Evolutionary conservation across 2,888 invertebrate species (phyloP).

Genomic region (Caenorhabditis wallacei): DNA sequence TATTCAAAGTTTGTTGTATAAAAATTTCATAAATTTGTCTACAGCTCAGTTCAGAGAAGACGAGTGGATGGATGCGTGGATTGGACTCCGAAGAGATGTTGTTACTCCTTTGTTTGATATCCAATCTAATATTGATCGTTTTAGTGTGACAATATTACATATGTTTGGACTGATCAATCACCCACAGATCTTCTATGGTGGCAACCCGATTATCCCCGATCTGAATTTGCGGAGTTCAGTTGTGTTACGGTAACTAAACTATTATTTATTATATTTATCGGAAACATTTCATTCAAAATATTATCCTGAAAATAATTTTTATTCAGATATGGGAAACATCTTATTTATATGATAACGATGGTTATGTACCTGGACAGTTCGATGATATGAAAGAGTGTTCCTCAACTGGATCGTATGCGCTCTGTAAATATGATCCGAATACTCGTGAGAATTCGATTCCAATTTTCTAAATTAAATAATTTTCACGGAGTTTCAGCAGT

Average conservation of each 20-base stretch:
- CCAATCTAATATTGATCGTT: not conserved
- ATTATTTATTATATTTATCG: slow-evolving; percentile 18
- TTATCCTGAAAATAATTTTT: slow-evolving; percentile 53
- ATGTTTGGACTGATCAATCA: slow-evolving; percentile 54
- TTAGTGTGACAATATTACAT: slow-evolving; percentile 50
- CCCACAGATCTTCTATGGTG: slow-evolving; percentile 51
- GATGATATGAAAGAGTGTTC: slow-evolving; percentile 62
- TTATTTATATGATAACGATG: slow-evolving; percentile 9
- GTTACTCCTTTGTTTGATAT: too few species aligned
- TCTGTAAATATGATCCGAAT: slow-evolving; percentile 48
- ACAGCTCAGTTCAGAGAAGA: too few species aligned
- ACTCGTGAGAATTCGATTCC: slow-evolving; percentile 20
- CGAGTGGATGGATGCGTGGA: slow-evolving; percentile 53
- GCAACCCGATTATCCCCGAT: slow-evolving; percentile 52
- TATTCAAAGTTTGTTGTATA: too few species aligned
- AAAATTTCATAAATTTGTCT: too few species aligned
- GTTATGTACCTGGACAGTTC: slow-evolving; percentile 45
- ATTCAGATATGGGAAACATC: slow-evolving; percentile 40
- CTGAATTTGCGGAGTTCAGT: slow-evolving; percentile 39
- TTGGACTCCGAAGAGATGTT: slow-evolving; percentile 46
- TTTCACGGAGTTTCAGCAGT: slow-evolving; percentile 1
- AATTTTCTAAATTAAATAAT: not conserved
- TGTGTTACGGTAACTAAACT: slow-evolving; percentile 38
- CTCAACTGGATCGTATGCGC: slow-evolving; percentile 34
- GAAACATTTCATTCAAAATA: slow-evolving; percentile 51